Percentiles rank a stretch among this genome's conserved stretches.
phyloP scores from a whole-genome alignment of 1,140 invertebrate species.

The Dufourea novaeangliae region DNA sequence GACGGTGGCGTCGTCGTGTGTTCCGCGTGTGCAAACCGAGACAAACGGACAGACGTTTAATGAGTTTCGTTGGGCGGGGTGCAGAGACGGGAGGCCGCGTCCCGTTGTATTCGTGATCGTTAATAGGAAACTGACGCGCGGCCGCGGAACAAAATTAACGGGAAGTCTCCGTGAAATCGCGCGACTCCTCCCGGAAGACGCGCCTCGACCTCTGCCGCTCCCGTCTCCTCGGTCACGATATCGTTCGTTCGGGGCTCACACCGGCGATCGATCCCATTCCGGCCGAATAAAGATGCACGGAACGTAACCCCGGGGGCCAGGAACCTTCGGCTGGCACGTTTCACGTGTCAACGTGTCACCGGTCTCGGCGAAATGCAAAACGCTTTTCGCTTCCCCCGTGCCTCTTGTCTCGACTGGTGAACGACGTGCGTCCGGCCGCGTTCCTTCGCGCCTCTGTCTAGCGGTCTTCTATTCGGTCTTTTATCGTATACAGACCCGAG shows the following conservation, averaged over 20 bases:
- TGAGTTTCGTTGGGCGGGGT: conserved; percentile 73
- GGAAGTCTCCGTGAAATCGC: conserved; percentile 65
- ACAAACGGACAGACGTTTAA: conserved; percentile 78
- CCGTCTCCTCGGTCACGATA: conserved; percentile 53
- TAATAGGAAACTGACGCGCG: conserved; percentile 66
- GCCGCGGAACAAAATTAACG: conserved; percentile 63
- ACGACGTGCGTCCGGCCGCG: conserved; percentile 35
- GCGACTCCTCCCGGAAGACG: conserved; percentile 63
- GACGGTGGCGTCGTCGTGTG: conserved; percentile 25
- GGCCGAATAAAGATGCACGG: conserved; percentile 63
- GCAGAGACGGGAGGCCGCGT: not conserved
- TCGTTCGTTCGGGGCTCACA: not conserved
- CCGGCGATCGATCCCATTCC: conserved; percentile 47
- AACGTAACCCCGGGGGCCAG: conserved; percentile 14
- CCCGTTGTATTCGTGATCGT: conserved; percentile 69
- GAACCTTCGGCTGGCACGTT: conserved; percentile 49
- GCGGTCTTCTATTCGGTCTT: no score
- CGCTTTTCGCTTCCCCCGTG: not conserved
- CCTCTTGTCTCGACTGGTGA: not conserved
- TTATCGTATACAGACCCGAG: no score
- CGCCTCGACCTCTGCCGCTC: conserved; percentile 12
- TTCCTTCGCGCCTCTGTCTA: not conserved
- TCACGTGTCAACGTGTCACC: conserved; percentile 66
- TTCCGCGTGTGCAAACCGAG: conserved; percentile 70
- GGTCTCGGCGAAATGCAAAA: not conserved